Base-by-base conservation (phyloP, 2,888 invertebrate genomes). In the Drosophila conformis region DNA sequence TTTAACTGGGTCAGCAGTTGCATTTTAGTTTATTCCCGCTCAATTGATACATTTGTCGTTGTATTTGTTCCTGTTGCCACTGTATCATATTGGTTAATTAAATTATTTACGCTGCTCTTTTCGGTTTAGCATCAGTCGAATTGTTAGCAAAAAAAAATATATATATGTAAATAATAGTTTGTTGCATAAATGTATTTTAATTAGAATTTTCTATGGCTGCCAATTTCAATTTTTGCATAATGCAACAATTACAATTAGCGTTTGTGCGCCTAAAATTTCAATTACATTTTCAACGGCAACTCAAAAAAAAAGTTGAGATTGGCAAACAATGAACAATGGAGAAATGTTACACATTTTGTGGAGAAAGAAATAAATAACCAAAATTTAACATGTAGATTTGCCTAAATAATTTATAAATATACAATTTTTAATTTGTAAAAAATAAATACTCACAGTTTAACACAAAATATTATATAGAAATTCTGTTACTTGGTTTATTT, bases 241-340 rank as follows among this genome's bases (percentile, higher is more conserved):
- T 88, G 71, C 74, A 86, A 73, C 86, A 77, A 85, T 90, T 88
- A 69, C 87, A 86, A 86, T 86, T 86, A 86, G 90, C 66, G 71
- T 82, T 84, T 66, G 73, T 69, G n/a, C 51, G 73, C 59, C 71
- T 65, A 73, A 83, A 90, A 83, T 80, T 83, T 86, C 85, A 86
- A 86, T 90, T 86, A 88, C 72, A 88, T 60, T 81, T 77, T 63
- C 61, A 53, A 27, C 35, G 46, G 49, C 57, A 67, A 64, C 61
- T 64, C 25, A 33, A 42, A 27, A 38, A 51, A 38, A 15, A 29
- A 51, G 5, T 33, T 13, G 4, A 21, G 51, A 48, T 31, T 21
- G 29, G 8, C 15, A n/a, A 29, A 29, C 36, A 38, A 5, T 15
- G 10, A 38, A 38, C 38, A 7, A 15, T 56, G 38, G 38, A 2